Evolutionary conservation across 2,888 invertebrate species (phyloP).

Genomic region (Amiota communis): DNA sequence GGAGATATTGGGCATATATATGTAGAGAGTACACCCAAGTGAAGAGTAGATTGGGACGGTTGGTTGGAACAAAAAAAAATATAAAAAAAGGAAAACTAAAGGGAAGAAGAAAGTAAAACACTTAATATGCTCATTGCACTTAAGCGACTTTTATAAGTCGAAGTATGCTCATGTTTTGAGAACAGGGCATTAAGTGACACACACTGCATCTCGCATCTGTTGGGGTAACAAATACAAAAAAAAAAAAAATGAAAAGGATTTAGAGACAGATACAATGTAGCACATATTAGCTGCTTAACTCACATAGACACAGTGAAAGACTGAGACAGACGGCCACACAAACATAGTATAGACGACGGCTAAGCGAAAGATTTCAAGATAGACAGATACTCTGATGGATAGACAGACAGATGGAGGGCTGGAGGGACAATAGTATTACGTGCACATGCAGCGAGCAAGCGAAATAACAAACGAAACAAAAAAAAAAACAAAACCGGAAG

Average conservation of each 20-base stretch:
- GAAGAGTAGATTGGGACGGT: not conserved
- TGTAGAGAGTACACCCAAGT: no score
- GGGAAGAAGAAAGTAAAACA: not conserved
- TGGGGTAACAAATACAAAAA: not conserved
- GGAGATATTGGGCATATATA: no score
- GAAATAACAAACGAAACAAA: not conserved
- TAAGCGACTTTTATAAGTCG: slow-evolving; percentile 1
- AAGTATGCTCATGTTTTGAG: not conserved
- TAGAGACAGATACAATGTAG: not conserved
- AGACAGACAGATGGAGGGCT: no score
- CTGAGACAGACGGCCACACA: no score
- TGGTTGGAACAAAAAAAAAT: slow-evolving; percentile 1
- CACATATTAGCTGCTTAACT: not conserved
- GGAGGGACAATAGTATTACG: no score
- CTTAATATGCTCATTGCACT: slow-evolving; percentile 16
- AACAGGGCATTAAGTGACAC: not conserved
- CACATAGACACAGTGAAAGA: no score
- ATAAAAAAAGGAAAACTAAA: no score
- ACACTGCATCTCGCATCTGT: not conserved
- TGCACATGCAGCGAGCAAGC: not conserved
- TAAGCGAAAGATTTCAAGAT: no score
- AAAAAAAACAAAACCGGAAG: slow-evolving; percentile 47
- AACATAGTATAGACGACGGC: no score
- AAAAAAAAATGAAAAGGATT: no score
- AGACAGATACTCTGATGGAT: no score